A percentile compares a stretch with the other conserved stretches of the same genome.
phyloP scores from a whole-genome alignment of 1,140 invertebrate species.

The Pseudachorutes palmiensis region DNA sequence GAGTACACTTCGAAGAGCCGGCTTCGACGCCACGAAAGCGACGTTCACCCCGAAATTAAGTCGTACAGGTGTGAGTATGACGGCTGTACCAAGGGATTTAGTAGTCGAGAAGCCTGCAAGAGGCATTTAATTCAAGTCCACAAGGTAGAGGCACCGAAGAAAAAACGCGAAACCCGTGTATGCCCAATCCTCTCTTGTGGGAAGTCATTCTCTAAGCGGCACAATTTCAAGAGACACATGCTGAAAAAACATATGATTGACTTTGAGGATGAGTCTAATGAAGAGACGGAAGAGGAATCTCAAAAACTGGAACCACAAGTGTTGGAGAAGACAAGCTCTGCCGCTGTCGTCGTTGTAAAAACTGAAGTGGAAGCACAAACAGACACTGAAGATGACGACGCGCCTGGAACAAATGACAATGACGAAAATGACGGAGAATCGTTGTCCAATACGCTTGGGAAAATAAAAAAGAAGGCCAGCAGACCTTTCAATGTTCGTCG shows the following conservation, averaged over 20 bases:
- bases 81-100: slow-evolving; percentile 25
- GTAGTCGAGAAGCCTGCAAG: slow-evolving; percentile 14
- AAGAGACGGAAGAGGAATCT: not conserved
- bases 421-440: not conserved
- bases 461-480: not conserved
- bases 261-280: not conserved
- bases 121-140: slow-evolving; percentile 26
- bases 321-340: not conserved
- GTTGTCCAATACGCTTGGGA: not conserved
- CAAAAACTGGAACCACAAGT: not conserved
- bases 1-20: slow-evolving; percentile 12
- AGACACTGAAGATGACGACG: not conserved
- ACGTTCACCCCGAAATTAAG: slow-evolving; percentile 21
- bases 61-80: slow-evolving; percentile 7
- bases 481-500: not conserved
- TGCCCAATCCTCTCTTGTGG: not conserved
- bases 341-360: not conserved
- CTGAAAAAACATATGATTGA: not conserved
- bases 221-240: not conserved
- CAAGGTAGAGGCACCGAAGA: not conserved
- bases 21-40: slow-evolving; percentile 20
- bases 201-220: not conserved
- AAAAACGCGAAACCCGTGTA: not conserved
- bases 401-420: not conserved
- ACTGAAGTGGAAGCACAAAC: not conserved